Percentiles rank a stretch among this genome's conserved stretches.
Evolutionary conservation across 2,888 invertebrate genomes (phyloP).

Genomic region (Cheilosia vernalis): DNA sequence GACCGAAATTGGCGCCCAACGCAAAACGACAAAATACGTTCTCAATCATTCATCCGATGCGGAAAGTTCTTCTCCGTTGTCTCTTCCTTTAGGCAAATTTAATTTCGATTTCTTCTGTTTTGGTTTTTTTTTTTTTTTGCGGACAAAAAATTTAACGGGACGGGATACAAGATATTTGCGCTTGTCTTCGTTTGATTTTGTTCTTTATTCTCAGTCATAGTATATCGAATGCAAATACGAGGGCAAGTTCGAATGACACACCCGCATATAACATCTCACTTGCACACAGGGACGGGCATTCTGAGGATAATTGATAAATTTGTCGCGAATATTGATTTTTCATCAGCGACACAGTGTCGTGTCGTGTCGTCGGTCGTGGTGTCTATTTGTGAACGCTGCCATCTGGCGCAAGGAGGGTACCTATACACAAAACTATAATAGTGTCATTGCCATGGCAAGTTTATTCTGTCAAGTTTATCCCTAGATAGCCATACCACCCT

Average conservation of each 20-base stretch:
- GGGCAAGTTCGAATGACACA: conserved; percentile 16
- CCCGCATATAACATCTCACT: conserved; percentile 9
- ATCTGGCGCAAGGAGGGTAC: background rate
- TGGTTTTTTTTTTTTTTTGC: conserved; percentile 30
- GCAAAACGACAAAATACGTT: conserved; percentile 50
- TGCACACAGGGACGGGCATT: background rate
- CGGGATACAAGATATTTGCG: conserved; percentile 13
- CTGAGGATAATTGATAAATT: conserved; percentile 12
- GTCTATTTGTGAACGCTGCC: background rate
- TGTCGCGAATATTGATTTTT: conserved; percentile 50
- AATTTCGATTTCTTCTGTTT: conserved; percentile 65
- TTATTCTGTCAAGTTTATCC: conserved; percentile 65
- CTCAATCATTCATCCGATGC: conserved; percentile 51
- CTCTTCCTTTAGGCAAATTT: conserved; percentile 67
- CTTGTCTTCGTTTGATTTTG: conserved; percentile 6
- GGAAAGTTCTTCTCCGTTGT: conserved; percentile 16
- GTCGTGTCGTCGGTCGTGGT: too few relatives aligned
- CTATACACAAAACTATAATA: conserved; percentile 29
- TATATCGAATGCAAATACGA: conserved; percentile 56
- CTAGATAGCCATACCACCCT: conserved; percentile 50
- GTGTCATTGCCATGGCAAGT: conserved; percentile 66
- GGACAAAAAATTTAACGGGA: conserved; percentile 1
- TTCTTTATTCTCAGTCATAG: conserved; percentile 5
- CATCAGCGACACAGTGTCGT: conserved; percentile 28
- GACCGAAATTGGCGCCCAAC: conserved; percentile 57